Evolutionary conservation across 2,888 invertebrate genomes (phyloP).

Genomic region (Cecidostiba fungosa): DNA sequence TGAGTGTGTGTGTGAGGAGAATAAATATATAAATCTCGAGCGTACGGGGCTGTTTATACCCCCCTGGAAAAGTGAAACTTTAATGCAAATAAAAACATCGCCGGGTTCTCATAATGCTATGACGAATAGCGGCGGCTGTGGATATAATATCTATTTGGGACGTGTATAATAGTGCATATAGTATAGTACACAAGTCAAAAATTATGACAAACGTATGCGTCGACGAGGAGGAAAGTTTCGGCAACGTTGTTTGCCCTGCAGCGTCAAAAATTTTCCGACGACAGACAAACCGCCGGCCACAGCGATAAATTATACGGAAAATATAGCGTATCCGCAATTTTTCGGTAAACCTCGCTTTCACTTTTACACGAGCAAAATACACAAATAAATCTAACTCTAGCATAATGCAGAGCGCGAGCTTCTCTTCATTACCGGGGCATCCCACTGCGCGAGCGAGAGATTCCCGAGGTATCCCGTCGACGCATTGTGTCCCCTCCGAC

Average conservation of each 20-base stretch:
- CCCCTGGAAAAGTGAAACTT: not conserved
- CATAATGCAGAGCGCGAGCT: conserved; percentile 18
- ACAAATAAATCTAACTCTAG: conserved; percentile 17
- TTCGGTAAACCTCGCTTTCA: conserved; percentile 48
- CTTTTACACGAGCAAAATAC: conserved; percentile 17
- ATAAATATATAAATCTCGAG: not conserved
- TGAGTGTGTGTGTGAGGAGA: not conserved
- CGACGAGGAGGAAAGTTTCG: not conserved
- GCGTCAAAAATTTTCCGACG: conserved; percentile 33
- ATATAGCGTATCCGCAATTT: conserved; percentile 37
- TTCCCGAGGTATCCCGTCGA: conserved; percentile 58
- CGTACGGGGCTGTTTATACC: not conserved
- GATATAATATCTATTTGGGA: not conserved
- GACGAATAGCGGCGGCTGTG: not conserved
- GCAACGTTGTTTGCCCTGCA: not conserved
- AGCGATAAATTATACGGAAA: conserved; percentile 35
- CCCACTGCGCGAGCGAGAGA: conserved; percentile 39
- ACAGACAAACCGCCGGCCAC: not conserved
- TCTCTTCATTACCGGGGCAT: conserved; percentile 56
- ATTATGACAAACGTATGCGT: not conserved
- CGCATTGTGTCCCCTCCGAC: conserved; percentile 61
- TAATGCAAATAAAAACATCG: not conserved
- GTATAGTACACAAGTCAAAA: not conserved
- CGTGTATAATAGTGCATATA: too few relatives aligned
- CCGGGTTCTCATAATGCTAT: conserved; percentile 16